phyloP scores from a whole-genome alignment of 2,113 vertebrate genomes.

The Lamprologus callipterus region DNA sequence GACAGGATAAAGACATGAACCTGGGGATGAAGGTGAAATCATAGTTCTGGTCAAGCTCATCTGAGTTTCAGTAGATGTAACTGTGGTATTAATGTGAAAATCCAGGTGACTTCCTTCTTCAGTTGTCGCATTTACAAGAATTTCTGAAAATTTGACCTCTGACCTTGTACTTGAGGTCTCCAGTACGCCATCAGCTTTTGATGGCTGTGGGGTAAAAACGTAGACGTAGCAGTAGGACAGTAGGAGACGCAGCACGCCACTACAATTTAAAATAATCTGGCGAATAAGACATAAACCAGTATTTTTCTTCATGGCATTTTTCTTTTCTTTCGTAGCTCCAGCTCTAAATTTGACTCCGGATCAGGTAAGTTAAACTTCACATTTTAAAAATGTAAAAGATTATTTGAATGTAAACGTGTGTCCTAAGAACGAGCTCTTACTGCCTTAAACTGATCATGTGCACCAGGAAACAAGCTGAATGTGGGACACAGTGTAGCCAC shows the following conservation, averaged over 20 bases:
- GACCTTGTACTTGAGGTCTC: neutral
- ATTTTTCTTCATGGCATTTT: neutral
- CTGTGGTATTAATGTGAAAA: rapidly evolving
- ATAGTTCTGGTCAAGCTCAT: neutral
- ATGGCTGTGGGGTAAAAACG: neutral
- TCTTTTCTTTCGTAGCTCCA: slow-evolving; percentile 77
- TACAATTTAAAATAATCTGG: neutral
- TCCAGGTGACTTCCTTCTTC: neutral
- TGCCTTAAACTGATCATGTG: neutral
- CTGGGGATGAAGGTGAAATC: neutral
- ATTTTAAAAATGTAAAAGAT: neutral
- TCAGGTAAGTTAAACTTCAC: slow-evolving; percentile 79
- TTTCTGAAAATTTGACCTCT: neutral
- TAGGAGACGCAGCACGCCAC: neutral
- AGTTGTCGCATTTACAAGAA: neutral
- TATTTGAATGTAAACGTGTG: neutral
- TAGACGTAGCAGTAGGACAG: neutral
- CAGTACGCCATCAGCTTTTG: neutral
- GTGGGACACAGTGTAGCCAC: neutral
- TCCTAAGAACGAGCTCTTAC: neutral
- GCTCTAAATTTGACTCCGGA: slow-evolving; percentile 93
- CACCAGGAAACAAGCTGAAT: neutral
- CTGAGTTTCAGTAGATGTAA: neutral
- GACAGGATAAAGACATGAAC: too few species aligned
- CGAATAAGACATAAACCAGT: rapidly evolving